Base-by-base conservation (phyloP, 2,888 invertebrate species). In the Hydrotaea cyrtoneurina region DNA sequence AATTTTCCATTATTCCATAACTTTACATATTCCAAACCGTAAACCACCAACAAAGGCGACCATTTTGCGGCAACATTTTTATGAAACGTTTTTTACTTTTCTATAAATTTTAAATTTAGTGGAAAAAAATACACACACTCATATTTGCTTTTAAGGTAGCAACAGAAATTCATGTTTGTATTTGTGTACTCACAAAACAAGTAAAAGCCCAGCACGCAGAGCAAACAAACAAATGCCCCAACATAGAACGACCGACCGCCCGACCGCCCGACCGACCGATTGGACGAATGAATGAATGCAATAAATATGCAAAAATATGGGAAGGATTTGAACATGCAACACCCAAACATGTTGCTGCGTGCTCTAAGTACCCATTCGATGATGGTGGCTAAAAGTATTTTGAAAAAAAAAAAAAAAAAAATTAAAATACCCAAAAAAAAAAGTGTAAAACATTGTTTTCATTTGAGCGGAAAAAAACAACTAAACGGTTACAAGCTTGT, bases 301-400 rank as follows among this genome's bases (percentile, higher is more conserved):
- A 50, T 50, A 50, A 50, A 50, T 50, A 50, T 50, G 50, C 50
- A 50, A 50, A 50, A 50, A 50, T 50, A 50, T 50, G 50, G n/a
- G n/a, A 50, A 50, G 15, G 50, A 50, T 50, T 50, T 50, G n/a
- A 50, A 50, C 50, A 50, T 50, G 50, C 50, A 50, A 50, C 50
- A 50, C 50, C n/a, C 0, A 55, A 66, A 66, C 39, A 66, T 66
- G 66, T 55, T 64, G 55, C 39, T 64, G 55, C 39, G 69, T 77
- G 77, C 55, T 31, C 31, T 26, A 71, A 57, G 46, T 50, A 43
- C 4, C 13, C n/a, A 39, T 4, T 13, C 8, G 39, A 39, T 8
- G 39, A 3, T 50, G 50, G 50, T 50, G 50, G 50, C n/a, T 3
- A 50, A n/a, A 50, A n/a, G 15, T n/a, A 50, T 50, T 50, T 50